Conservation (phyloP, 23 tunicate genomes). For the Botrylloides violaceus region DNA sequence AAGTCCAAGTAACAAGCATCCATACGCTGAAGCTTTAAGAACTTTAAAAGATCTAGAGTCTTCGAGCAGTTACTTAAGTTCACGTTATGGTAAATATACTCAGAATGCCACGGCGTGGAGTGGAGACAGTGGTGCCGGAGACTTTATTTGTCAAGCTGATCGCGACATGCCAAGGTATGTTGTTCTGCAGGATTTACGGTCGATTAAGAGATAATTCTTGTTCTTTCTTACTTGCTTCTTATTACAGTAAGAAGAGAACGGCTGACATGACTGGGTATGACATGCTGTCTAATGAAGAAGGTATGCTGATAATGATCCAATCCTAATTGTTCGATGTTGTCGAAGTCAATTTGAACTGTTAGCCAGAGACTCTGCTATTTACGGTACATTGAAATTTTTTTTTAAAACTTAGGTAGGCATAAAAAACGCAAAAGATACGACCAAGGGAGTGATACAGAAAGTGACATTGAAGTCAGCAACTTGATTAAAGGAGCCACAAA, state of each 20-base stretch:
- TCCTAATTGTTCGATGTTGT: too few relatives aligned
- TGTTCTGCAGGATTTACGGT: not conserved
- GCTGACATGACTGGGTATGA: not conserved
- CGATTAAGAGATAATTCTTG: not conserved
- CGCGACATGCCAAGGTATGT: constrained; percentile 10
- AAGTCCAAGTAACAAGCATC: constrained; percentile 30
- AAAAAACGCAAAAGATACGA: not conserved
- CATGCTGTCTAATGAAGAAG: constrained; percentile 7
- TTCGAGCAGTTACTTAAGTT: not conserved
- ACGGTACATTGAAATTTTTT: too few relatives aligned
- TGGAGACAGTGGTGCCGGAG: constrained; percentile 16
- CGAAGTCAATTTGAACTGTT: too few relatives aligned
- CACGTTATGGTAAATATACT: not conserved
- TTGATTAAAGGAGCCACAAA: not conserved
- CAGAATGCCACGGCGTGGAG: not conserved
- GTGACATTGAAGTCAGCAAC: not conserved
- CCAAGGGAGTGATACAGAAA: not conserved
- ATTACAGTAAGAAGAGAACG: constrained; percentile 11
- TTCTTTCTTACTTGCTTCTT: not conserved
- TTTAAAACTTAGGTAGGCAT: not conserved
- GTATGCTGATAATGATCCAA: too few relatives aligned
- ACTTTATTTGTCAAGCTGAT: constrained; percentile 22
- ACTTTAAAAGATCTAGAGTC: not conserved
- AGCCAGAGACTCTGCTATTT: too few relatives aligned
- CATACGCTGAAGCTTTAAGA: constrained; percentile 19